Conservation (phyloP, 2,113 vertebrate genomes). For the Crotalus horridus region DNA sequence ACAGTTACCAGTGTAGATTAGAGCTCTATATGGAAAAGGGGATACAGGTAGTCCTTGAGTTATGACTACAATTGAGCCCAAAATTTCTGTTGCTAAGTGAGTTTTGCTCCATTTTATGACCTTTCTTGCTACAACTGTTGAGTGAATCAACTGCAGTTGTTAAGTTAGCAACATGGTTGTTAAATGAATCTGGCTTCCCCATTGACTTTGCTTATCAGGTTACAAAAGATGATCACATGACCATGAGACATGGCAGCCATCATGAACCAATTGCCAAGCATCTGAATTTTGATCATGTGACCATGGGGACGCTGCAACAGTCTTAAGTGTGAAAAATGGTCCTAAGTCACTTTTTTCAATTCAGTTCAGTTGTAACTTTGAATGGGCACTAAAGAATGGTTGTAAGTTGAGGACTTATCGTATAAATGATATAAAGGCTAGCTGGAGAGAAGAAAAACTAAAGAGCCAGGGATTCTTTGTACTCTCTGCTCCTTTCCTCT, state of each 20-base stretch:
- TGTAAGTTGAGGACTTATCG: background rate
- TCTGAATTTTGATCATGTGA: background rate
- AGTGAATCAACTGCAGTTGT: background rate
- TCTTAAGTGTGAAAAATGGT: background rate
- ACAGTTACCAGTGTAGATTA: background rate
- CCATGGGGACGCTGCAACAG: background rate
- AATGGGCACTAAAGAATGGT: background rate
- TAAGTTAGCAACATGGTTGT: background rate
- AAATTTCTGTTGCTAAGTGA: background rate
- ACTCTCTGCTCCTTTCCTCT: too few relatives aligned
- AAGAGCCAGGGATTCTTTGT: too few relatives aligned
- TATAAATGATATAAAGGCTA: background rate
- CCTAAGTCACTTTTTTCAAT: background rate
- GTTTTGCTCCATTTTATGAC: background rate
- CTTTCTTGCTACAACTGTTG: background rate
- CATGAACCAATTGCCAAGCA: background rate
- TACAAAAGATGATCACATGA: background rate
- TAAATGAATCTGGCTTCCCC: background rate
- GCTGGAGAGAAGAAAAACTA: too few relatives aligned
- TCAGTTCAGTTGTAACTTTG: background rate
- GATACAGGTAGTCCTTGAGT: background rate
- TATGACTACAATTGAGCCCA: background rate
- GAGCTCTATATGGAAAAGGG: background rate
- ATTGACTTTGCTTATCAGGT: background rate
- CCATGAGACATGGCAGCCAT: background rate